Percentiles rank a stretch among this genome's conserved stretches.
These are phyloP conservation scores for Sepiola atlantica DNA, from an alignment of 2,888 invertebrate species.

Conservation along the genomic window DNA sequence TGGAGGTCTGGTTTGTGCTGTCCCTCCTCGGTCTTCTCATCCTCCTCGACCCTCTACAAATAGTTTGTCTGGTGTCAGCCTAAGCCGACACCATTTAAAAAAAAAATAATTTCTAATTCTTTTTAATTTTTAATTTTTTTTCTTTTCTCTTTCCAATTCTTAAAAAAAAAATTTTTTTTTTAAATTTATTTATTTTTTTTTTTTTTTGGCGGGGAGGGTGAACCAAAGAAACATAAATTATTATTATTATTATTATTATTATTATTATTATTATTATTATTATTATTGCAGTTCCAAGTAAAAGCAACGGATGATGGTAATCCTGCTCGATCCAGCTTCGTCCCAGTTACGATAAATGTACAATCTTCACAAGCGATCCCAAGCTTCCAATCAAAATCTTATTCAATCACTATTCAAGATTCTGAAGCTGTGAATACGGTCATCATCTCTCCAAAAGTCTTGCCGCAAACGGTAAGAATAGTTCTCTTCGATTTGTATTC, in stretches of 20 bases:
- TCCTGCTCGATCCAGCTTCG: not conserved
- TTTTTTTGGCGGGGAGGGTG: no score
- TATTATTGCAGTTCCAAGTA: slow-evolving; percentile 34
- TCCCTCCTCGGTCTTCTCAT: no score
- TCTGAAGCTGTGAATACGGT: not conserved
- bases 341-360: not conserved
- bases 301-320: slow-evolving; percentile 43
- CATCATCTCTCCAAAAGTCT: not conserved
- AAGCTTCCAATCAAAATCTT: not conserved
- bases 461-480: not conserved
- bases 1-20: no score
- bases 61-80: not conserved
- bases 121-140: no score
- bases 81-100: no score
- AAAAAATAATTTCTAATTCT: no score
- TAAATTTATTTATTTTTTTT: no score
- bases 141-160: no score
- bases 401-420: not conserved
- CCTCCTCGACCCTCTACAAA: not conserved
- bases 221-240: no score
- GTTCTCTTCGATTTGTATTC: not conserved
- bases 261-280: not conserved
- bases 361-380: not conserved
- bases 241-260: not conserved
- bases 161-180: no score